phyloP scores from a whole-genome alignment of 2,797 vertebrate genomes.

The Lycodopsis pacificus region DNA sequence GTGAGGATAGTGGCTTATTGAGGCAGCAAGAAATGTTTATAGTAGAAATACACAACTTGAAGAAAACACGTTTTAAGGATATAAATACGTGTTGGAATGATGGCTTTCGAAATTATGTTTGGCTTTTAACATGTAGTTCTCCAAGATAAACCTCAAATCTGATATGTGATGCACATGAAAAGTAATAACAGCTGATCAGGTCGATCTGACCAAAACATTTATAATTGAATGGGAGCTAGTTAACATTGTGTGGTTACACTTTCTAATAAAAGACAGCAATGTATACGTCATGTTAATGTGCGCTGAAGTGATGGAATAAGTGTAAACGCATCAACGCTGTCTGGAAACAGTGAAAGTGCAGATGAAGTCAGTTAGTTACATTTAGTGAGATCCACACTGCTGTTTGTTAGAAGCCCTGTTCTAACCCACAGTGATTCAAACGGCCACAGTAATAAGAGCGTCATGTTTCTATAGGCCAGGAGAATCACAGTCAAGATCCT shows the following conservation, averaged over 20 bases:
- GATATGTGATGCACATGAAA: background rate
- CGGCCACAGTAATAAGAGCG: too few species aligned
- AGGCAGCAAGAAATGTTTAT: background rate
- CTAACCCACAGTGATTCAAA: background rate
- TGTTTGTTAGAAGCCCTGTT: background rate
- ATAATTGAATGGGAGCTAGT: background rate
- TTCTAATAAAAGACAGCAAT: background rate
- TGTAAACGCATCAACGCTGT: background rate
- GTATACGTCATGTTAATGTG: background rate
- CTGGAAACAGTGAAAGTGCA: too few species aligned
- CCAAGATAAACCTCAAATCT: background rate
- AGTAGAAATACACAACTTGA: background rate
- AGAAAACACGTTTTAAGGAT: background rate
- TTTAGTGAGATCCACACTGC: background rate
- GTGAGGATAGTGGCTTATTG: too few species aligned
- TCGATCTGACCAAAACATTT: background rate
- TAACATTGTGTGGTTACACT: background rate
- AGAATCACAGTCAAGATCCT: too few species aligned
- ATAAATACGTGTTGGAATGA: background rate
- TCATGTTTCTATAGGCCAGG: too few species aligned
- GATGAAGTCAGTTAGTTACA: too few species aligned
- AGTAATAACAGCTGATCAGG: background rate
- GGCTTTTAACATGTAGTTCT: background rate
- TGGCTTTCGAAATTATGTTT: background rate
- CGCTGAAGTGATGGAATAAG: background rate